These are phyloP conservation scores for Papilio dardanus DNA, from an alignment of 1,140 invertebrate species.

Conservation along the genomic window DNA sequence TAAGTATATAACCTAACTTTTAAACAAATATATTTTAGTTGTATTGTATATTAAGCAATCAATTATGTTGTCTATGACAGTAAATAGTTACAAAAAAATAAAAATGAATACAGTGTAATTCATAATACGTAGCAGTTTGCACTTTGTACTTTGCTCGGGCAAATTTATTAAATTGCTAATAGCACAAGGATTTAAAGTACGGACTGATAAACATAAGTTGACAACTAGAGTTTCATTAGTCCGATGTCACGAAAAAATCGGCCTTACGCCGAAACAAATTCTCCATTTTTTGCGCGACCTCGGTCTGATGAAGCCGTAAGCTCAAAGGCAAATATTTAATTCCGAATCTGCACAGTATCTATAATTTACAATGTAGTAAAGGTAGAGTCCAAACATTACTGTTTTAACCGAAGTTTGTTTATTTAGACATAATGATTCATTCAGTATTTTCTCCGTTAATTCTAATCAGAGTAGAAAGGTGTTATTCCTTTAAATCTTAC, in stretches of 20 bases:
- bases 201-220: not conserved
- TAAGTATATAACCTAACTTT: not conserved
- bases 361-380: no score
- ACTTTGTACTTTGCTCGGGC: not conserved
- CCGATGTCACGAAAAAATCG: no score
- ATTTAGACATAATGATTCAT: not conserved
- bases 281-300: no score
- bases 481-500: slow-evolving; percentile 44
- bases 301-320: no score
- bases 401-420: no score
- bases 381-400: no score
- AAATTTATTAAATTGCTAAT: not conserved
- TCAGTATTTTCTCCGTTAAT: not conserved
- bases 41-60: no score
- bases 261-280: not conserved
- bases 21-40: not conserved
- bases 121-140: not conserved
- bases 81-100: not conserved
- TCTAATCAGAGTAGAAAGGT: not conserved
- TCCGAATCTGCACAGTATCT: no score
- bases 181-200: not conserved
- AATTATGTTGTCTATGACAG: no score
- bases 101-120: not conserved
- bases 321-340: no score
- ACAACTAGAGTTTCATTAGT: no score